Base-by-base conservation (phyloP, 2,888 invertebrate species). In the Drosophila merina region DNA sequence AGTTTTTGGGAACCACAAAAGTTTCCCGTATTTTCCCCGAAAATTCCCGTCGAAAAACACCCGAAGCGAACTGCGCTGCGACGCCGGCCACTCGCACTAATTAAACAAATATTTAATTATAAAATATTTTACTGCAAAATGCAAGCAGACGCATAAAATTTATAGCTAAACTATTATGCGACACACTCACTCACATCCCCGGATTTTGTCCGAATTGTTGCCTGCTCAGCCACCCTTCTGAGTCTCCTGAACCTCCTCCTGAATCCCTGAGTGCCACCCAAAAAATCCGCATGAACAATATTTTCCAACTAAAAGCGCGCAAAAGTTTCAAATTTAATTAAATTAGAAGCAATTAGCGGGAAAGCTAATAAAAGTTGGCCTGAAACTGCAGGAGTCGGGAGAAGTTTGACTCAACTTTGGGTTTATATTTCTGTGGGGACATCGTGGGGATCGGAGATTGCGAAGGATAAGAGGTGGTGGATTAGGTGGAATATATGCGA, bases 81-180 rank as follows among this genome's bases (percentile, higher is more conserved):
- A 47, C 26, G 58, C n/a, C 59, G 54, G 52, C 69, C 75, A 79
- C 85, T 82, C 80, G 72, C 52, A 73, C 76, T 85, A 86, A 85
- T 85, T 85, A 86, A 85, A 80, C 87, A 85, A 78, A 81, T 82
- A 85, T 85, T 86, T 86, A 85, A 85, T 84, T 85, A 82, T 76
- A 82, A 84, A 85, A 85, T 85, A 84, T 85, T 85, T 84, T 77
- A 73, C 60, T 80, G 74, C 72, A 64, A 70, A 87, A 79, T 71
- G 77, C 78, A 75, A 76, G 76, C 86, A 79, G 75, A 88, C 76
- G 74, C 70, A 70, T 58, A 60, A 77, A 86, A 86, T 84, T 86
- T 84, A 84, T 84, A 74, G 78, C 78, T 66, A 79, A 86, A 79
- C 84, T 84, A 86, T 77, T 81, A 69, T 79, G 76, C 68, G 73